phyloP scores from a whole-genome alignment of 1,140 invertebrate species.

The Drosophila pallidifrons region DNA sequence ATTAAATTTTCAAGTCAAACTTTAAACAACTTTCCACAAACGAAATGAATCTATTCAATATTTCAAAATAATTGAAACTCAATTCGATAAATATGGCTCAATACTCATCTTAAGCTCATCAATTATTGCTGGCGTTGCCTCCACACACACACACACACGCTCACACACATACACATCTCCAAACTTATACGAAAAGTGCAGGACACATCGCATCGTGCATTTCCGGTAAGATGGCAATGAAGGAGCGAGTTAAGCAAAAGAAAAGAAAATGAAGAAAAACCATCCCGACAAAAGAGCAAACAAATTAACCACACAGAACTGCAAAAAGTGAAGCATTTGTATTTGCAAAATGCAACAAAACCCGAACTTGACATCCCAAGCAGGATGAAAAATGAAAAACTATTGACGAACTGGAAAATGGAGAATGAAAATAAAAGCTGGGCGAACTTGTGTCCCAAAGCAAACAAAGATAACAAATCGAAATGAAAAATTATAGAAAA shows the following conservation, averaged over 20 bases:
- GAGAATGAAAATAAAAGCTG: neutral
- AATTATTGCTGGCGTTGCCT: neutral
- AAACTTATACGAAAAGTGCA: neutral
- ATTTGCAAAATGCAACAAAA: neutral
- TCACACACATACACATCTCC: neutral
- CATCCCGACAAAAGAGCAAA: constrained; percentile 1
- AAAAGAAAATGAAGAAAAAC: too few relatives aligned
- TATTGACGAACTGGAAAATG: neutral
- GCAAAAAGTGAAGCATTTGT: constrained; percentile 2
- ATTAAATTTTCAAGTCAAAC: too few relatives aligned
- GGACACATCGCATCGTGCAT: constrained; percentile 13
- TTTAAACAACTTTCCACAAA: too few relatives aligned
- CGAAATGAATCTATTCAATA: too few relatives aligned
- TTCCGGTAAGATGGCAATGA: constrained; percentile 36
- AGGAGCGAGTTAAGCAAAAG: constrained; percentile 6
- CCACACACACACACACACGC: neutral
- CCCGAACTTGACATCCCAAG: neutral
- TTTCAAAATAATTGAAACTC: too few relatives aligned
- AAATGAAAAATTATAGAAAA: constrained; percentile 6
- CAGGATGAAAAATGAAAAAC: constrained; percentile 1
- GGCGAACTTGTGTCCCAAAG: neutral
- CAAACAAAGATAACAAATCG: neutral
- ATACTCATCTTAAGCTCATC: neutral
- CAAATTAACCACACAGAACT: neutral
- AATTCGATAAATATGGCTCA: neutral